Percentiles rank a stretch among this genome's conserved stretches.
Conservation (phyloP, 2,797 vertebrate genomes). For the Enteromius treurensis region DNA sequence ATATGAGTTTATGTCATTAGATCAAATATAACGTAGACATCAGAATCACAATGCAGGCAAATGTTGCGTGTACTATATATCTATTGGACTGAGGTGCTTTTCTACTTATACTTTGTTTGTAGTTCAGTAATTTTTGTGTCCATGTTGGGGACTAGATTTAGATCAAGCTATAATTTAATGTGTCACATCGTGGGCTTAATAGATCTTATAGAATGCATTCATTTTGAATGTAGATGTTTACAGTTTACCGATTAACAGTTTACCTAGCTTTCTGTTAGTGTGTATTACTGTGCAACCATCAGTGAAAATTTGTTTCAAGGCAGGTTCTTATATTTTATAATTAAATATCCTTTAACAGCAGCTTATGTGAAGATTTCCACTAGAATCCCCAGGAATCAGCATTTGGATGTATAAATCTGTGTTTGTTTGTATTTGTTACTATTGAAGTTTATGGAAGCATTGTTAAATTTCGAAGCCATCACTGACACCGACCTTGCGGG, state of each 20-base stretch:
- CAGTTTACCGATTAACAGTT: constrained; percentile 41
- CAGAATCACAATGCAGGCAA: neutral
- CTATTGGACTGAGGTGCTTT: constrained; percentile 54
- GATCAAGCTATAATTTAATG: constrained; percentile 46
- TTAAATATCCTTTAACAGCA: neutral
- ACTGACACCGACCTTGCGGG: neutral
- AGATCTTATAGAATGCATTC: constrained; percentile 51
- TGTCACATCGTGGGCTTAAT: constrained; percentile 53
- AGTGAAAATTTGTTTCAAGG: constrained; percentile 41
- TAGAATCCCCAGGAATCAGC: constrained; percentile 7
- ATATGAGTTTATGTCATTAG: constrained; percentile 31
- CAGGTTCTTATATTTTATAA: constrained; percentile 49
- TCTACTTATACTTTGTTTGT: constrained; percentile 48
- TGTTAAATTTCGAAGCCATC: neutral
- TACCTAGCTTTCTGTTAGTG: constrained; percentile 40
- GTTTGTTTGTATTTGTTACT: neutral
- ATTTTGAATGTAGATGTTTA: constrained; percentile 51
- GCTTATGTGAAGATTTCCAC: constrained; percentile 1
- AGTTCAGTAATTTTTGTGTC: constrained; percentile 48
- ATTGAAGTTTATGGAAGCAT: neutral
- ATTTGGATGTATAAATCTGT: constrained; percentile 5
- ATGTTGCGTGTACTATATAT: constrained; percentile 17
- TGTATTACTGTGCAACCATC: constrained; percentile 36
- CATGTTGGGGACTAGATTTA: constrained; percentile 52
- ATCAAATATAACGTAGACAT: constrained; percentile 16